These are phyloP conservation scores for Hetaerina americana DNA, from an alignment of 1,140 invertebrate species.

Conservation along the genomic window DNA sequence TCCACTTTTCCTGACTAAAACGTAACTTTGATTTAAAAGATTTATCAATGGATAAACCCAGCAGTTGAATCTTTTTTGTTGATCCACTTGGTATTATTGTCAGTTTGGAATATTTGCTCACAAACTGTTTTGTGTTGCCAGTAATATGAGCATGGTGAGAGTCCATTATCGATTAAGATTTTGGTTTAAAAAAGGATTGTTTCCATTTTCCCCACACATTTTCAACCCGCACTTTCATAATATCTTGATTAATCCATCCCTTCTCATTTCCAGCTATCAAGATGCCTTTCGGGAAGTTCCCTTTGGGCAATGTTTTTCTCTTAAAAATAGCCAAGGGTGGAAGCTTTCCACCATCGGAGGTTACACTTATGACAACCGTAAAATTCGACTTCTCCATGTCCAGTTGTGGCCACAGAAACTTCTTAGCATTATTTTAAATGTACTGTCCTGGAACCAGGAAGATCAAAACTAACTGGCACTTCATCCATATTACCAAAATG, in stretches of 20 bases:
- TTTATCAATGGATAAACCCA: background rate
- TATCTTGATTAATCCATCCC: background rate
- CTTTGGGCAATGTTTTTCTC: background rate
- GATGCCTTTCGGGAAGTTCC: background rate
- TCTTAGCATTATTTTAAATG: background rate
- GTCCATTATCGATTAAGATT: background rate
- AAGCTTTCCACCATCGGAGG: background rate
- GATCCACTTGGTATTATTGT: background rate
- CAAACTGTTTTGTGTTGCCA: background rate
- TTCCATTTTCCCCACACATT: no score
- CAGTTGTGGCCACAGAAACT: background rate
- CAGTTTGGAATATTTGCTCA: background rate
- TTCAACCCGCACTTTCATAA: background rate
- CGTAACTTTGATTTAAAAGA: background rate
- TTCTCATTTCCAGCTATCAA: background rate
- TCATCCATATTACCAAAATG: background rate
- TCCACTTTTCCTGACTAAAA: background rate
- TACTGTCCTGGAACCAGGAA: background rate
- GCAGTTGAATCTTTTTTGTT: background rate
- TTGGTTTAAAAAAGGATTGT: background rate
- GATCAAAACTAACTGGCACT: background rate
- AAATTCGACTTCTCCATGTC: background rate
- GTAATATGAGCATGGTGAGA: background rate
- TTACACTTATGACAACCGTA: background rate
- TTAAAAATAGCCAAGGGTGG: background rate